phyloP scores from a whole-genome alignment of 2,888 invertebrate genomes.

The Mechanitis mazaeus region DNA sequence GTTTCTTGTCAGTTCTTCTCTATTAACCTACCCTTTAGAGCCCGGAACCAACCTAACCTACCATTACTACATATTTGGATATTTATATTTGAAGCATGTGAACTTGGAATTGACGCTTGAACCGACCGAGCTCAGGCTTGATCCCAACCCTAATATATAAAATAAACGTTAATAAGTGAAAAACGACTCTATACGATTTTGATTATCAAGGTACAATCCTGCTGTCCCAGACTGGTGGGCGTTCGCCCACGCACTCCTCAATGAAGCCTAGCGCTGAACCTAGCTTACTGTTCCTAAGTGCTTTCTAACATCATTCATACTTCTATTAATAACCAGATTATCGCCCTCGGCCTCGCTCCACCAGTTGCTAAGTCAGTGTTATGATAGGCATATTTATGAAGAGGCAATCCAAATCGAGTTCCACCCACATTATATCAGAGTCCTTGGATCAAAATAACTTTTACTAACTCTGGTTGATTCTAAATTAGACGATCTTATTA shows the following conservation, averaged over 20 bases:
- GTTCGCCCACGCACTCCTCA: slow-evolving; percentile 22
- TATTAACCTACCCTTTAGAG: no score
- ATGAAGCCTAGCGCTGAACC: slow-evolving; percentile 16
- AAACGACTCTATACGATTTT: not conserved
- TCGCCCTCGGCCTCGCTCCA: slow-evolving; percentile 19
- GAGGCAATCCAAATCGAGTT: slow-evolving; percentile 21
- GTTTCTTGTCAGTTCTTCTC: no score
- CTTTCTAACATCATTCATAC: slow-evolving; percentile 26
- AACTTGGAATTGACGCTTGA: no score
- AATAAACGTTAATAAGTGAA: not conserved
- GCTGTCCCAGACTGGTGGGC: slow-evolving; percentile 18
- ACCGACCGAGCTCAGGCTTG: no score
- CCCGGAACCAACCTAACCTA: no score
- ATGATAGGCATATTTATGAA: slow-evolving; percentile 30
- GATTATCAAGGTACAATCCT: slow-evolving; percentile 4
- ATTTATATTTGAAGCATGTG: no score
- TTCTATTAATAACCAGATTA: slow-evolving; percentile 27
- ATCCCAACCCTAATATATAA: no score
- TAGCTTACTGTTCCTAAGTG: slow-evolving; percentile 22
- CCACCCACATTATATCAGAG: slow-evolving; percentile 19
- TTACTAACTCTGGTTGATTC: no score
- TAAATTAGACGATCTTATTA: no score
- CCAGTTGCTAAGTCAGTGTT: slow-evolving; percentile 15
- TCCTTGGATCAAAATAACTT: not conserved
- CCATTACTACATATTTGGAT: no score